These are phyloP conservation scores for Ciona savignyi DNA, from an alignment of 23 tunicate genomes.

Conservation along the genomic window DNA sequence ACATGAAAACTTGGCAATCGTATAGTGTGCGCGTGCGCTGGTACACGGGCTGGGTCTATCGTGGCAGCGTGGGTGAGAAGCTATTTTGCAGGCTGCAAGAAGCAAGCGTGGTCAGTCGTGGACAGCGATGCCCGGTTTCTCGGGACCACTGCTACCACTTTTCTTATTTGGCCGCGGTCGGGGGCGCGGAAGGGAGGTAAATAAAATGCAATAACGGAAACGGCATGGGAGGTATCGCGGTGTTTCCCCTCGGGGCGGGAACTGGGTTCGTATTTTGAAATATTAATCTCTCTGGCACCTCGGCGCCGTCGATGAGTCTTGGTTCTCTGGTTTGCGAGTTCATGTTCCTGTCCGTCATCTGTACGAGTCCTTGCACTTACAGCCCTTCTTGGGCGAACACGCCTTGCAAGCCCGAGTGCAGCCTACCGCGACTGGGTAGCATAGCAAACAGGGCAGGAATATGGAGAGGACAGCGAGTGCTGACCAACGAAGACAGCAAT, in stretches of 20 bases:
- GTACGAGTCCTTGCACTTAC: slow-evolving; percentile 63
- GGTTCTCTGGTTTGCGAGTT: background rate
- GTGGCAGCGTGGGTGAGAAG: slow-evolving; percentile 2
- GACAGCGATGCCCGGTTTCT: background rate
- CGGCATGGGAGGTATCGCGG: slow-evolving; percentile 1
- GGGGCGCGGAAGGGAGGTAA: background rate
- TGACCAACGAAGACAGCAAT: slow-evolving; percentile 63
- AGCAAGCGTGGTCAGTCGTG: background rate
- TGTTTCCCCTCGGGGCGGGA: background rate
- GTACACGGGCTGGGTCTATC: background rate
- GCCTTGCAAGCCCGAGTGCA: slow-evolving; percentile 31
- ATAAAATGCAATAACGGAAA: background rate
- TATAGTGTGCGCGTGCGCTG: background rate
- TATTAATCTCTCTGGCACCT: background rate
- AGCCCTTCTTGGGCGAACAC: slow-evolving; percentile 39
- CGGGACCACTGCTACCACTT: background rate
- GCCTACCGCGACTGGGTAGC: slow-evolving; percentile 68
- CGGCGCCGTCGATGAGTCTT: background rate
- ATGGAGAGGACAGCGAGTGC: slow-evolving; percentile 33
- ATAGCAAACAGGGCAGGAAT: slow-evolving; percentile 55
- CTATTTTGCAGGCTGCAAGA: background rate
- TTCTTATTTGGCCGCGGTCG: background rate
- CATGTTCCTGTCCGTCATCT: slow-evolving; percentile 35
- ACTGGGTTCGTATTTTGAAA: background rate
- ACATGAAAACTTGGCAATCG: background rate